These are phyloP conservation scores for Protodeltote pygarga DNA, from an alignment of 2,888 invertebrate genomes.

Conservation along the genomic window DNA sequence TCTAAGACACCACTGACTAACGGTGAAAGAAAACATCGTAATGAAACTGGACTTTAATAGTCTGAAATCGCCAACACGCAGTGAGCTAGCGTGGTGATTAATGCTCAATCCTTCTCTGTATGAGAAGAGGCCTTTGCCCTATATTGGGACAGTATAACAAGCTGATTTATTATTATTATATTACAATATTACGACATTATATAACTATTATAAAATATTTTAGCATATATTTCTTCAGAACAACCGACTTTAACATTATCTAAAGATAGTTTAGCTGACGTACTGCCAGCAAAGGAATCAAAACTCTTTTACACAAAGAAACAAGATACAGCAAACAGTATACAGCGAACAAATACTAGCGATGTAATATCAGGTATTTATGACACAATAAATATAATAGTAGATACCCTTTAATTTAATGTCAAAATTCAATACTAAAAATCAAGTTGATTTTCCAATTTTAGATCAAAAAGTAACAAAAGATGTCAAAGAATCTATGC, in stretches of 20 bases:
- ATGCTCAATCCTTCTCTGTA: no score
- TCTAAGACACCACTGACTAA: no score
- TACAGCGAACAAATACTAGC: constrained; percentile 46
- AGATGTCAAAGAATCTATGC: constrained; percentile 55
- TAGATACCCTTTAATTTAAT: constrained; percentile 7
- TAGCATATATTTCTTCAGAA: constrained; percentile 21
- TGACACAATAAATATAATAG: not conserved
- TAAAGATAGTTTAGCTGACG: constrained; percentile 50
- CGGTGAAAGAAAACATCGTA: no score
- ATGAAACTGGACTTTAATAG: no score
- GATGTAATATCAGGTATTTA: constrained; percentile 60
- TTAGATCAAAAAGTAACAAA: constrained; percentile 57
- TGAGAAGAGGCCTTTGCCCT: no score
- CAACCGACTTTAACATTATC: constrained; percentile 32
- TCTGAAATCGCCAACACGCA: no score
- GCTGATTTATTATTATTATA: no score
- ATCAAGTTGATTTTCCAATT: constrained; percentile 42
- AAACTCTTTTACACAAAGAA: not conserved
- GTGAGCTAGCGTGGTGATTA: no score
- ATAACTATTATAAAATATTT: no score
- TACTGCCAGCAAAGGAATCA: constrained; percentile 40
- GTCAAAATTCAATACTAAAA: constrained; percentile 18
- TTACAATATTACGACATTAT: no score
- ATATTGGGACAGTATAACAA: no score
- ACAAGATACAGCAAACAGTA: constrained; percentile 3